Evolutionary conservation across 2,113 vertebrate genomes (phyloP).

Genomic region (Phoenicopterus ruber): DNA sequence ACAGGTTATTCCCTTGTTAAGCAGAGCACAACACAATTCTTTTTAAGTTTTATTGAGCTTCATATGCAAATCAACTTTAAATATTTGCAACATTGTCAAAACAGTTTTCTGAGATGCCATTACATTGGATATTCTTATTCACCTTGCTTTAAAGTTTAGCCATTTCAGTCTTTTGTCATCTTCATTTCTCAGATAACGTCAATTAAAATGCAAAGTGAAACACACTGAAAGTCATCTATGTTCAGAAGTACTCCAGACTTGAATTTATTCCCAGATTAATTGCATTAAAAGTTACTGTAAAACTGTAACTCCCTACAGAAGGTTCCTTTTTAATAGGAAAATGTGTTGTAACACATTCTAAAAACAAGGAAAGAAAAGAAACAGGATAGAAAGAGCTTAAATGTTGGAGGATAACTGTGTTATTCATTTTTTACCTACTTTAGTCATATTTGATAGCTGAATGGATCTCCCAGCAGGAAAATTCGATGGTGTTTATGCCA

Average conservation of each 20-base stretch:
- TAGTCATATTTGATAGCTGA: not conserved
- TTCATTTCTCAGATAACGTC: not conserved
- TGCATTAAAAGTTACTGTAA: not conserved
- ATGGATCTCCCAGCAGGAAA: not conserved
- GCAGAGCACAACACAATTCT: not conserved
- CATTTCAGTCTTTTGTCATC: not conserved
- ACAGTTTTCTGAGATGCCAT: not conserved
- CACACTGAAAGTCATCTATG: not conserved
- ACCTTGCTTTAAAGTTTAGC: not conserved
- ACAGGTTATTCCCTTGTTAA: not conserved
- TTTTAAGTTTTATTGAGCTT: not conserved
- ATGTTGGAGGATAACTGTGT: not conserved
- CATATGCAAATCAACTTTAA: not conserved
- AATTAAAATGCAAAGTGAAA: not conserved
- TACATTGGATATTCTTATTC: not conserved
- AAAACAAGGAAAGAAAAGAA: not conserved
- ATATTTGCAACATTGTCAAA: not conserved
- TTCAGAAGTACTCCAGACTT: not conserved
- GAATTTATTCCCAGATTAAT: not conserved
- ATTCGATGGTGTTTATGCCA: not conserved
- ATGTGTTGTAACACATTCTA: not conserved
- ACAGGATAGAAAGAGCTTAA: not conserved
- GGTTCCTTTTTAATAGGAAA: not conserved
- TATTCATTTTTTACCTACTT: not conserved
- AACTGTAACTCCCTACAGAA: not conserved